These are phyloP conservation scores for Bucco capensis DNA, from an alignment of 2,113 vertebrate species.

Conservation along the genomic window DNA sequence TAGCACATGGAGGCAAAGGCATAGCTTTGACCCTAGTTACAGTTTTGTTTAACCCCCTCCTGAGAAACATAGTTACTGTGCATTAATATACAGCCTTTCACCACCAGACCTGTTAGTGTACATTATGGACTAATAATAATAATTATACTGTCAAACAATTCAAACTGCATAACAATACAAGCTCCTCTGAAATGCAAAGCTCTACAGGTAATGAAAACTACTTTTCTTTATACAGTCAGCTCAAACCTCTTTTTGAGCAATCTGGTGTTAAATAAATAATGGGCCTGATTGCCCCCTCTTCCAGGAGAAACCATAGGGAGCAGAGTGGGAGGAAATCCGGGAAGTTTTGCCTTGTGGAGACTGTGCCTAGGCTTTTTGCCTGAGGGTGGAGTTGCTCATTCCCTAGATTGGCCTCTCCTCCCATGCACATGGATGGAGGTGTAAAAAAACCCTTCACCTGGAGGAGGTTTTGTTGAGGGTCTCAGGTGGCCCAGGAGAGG, in stretches of 20 bases:
- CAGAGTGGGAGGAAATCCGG: constrained; percentile 37
- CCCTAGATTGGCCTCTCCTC: not conserved
- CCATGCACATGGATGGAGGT: not conserved
- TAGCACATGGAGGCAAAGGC: constrained; percentile 41
- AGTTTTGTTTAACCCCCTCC: constrained; percentile 64
- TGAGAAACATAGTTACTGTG: constrained; percentile 44
- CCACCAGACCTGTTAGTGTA: constrained; percentile 58
- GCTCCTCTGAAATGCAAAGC: constrained; percentile 42
- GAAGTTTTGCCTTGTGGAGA: not conserved
- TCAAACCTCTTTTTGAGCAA: constrained; percentile 37
- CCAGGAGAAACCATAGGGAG: not conserved
- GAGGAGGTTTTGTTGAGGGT: not conserved
- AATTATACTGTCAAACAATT: constrained; percentile 68
- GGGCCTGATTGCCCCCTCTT: not conserved
- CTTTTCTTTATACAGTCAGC: constrained; percentile 47
- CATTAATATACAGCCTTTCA: constrained; percentile 62
- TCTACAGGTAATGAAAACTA: constrained; percentile 52
- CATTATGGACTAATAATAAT: constrained; percentile 63
- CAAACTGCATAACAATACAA: constrained; percentile 56
- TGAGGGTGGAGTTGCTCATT: not conserved
- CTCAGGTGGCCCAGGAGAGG: not conserved
- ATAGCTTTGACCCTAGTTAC: constrained; percentile 44
- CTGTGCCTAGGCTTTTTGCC: not conserved
- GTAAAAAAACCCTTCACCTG: not conserved
- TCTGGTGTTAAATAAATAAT: constrained; percentile 48